Evolutionary conservation across 2,113 vertebrate species (phyloP), one percentile per base, ranked within the genome.

Genomic region (Stigmatopora nigra): DNA sequence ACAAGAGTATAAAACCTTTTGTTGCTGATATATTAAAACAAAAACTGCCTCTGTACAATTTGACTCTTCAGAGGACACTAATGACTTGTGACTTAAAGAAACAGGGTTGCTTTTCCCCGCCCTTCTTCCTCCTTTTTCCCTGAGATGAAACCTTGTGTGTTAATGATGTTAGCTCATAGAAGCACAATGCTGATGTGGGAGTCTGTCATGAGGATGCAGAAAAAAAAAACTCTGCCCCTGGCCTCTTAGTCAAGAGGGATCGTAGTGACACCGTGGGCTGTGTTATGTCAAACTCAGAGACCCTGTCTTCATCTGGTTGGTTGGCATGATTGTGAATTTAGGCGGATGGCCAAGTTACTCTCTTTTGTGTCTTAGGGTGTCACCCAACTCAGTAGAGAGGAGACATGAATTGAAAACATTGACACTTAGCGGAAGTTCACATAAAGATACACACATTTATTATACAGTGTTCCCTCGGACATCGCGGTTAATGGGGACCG

Each of bases 11-110:
- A 86, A 87, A 87, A 86, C 77, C 81, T 87, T 84, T 85, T 82
- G 74, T 82, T 82, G 82, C 83, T 82, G 77, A 79, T 82, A 77
- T 80, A 84, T 85, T 84, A 79, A 75, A 77, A n/a, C n/a, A 79
- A 76, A 84, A 86, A 86, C 82, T 71, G 85, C 82, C 83, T 81
- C 83, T 83, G 82, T 86, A 84, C 82, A 86, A 77, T 88, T 85
- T 88, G 82, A 85, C 81, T 88, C 80, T 85, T 75, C 57, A 81
- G 85, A 83, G 79, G 81, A 89, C 75, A 46, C 82, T 89, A 89
- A 89, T 86, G 84, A 88, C 85, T 88, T 88, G 86, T 88, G 88
- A 89, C 88, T 89, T 79, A 72, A 85, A 87, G 84, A 89, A 88
- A 89, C 84, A 77, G 83, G 84, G 83, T 86, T 86, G 84, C 67